Percentiles rank a stretch among this genome's conserved stretches.
phyloP scores from a whole-genome alignment of 2,888 invertebrate genomes.

The Notodromas monacha region DNA sequence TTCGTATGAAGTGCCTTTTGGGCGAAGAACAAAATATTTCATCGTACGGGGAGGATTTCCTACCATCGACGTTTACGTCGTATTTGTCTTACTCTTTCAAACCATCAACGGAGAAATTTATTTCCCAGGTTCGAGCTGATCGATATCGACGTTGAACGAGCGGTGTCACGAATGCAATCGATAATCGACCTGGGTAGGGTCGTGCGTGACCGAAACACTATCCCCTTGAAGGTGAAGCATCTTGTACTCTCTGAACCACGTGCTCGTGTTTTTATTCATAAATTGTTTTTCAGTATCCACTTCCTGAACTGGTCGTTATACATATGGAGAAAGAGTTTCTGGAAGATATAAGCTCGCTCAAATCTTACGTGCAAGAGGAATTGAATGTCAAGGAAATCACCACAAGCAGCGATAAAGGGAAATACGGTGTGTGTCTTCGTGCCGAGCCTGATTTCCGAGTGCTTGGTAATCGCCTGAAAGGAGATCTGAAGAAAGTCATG shows the following conservation, averaged over 20 bases:
- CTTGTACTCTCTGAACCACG: too few species aligned
- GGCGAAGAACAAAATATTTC: too few species aligned
- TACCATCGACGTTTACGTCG: too few species aligned
- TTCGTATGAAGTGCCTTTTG: too few species aligned
- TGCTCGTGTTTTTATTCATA: too few species aligned
- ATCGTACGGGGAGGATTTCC: too few species aligned
- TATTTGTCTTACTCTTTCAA: too few species aligned
- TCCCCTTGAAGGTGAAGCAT: constrained; percentile 39
- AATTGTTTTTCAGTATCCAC: constrained; percentile 32
- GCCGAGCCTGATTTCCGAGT: constrained; percentile 84
- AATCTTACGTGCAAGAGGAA: constrained; percentile 63
- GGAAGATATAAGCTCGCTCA: constrained; percentile 37
- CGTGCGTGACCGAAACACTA: constrained; percentile 60
- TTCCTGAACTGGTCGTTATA: constrained; percentile 79
- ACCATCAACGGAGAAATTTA: too few species aligned
- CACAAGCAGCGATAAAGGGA: constrained; percentile 55
- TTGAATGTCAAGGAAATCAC: constrained; percentile 58
- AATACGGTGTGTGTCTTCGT: constrained; percentile 56
- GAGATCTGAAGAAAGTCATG: constrained; percentile 56
- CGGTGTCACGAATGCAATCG: constrained; percentile 68
- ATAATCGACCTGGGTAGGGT: constrained; percentile 78
- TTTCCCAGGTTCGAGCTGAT: too few species aligned
- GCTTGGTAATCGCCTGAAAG: constrained; percentile 56
- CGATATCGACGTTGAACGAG: constrained; percentile 48
- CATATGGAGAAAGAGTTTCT: constrained; percentile 47